phyloP scores from a whole-genome alignment of 37 sponge, comb jelly and placozoan species.

The Beroe forskalii region DNA sequence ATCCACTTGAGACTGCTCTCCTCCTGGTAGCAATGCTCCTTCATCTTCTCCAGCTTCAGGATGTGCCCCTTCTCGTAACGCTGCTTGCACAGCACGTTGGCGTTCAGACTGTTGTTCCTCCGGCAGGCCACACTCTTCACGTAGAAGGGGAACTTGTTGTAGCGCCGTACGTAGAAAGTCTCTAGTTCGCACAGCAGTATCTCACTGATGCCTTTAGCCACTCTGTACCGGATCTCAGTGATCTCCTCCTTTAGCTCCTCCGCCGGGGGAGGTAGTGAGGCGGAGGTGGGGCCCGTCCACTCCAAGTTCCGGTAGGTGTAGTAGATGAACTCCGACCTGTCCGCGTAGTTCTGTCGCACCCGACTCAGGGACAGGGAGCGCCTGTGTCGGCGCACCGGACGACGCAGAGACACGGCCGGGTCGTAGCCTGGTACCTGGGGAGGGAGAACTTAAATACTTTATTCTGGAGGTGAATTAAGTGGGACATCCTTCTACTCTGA shows the following conservation, averaged over 20 bases:
- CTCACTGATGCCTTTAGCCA: neutral
- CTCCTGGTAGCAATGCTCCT: neutral
- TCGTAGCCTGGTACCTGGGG: slow-evolving; percentile 25
- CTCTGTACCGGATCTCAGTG: slow-evolving; percentile 6
- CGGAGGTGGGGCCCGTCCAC: neutral
- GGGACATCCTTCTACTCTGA: no score
- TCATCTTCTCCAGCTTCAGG: neutral
- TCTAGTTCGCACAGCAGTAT: slow-evolving; percentile 3
- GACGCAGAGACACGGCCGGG: neutral
- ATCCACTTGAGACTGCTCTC: neutral
- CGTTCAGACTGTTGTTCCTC: neutral
- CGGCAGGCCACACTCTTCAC: slow-evolving; percentile 30
- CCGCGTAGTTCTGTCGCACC: neutral
- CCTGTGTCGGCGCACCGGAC: neutral
- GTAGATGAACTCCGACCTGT: neutral
- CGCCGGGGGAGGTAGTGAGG: neutral
- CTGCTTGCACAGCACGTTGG: neutral
- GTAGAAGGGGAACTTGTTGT: slow-evolving; percentile 53
- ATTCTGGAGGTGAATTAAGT: no score
- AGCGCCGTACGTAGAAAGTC: slow-evolving; percentile 29
- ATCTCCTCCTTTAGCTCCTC: neutral
- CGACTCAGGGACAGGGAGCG: neutral
- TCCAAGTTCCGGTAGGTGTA: neutral
- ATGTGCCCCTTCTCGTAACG: slow-evolving; percentile 34
- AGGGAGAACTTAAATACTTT: neutral